Evolutionary conservation across 35 echinoderm and acorn worm genomes (phyloP), one percentile per base, ranked within the genome.

Genomic region (Stichopus chloronotus): DNA sequence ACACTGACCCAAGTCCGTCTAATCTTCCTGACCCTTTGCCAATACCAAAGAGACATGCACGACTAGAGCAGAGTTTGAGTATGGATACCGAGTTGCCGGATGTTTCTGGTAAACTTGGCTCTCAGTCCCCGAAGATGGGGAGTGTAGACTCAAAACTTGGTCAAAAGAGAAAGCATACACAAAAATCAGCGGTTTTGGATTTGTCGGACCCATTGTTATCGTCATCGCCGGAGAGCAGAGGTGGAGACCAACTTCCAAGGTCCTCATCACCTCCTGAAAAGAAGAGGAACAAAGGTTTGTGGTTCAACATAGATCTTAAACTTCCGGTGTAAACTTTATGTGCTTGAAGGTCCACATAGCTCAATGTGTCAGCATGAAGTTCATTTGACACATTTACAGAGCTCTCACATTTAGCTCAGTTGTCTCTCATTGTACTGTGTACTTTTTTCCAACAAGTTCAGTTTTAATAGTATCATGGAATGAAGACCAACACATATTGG

Each of bases 261-360:
- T 59, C 90, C 76, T 79, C 91, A 84, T 97, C 96, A 78, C 96
- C 96, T 20, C 96, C 96, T 77, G 96, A 97, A 60, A 97, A 97
- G 88, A 97, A 95, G 63, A 92, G 94, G 30, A 94, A 93, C 59
- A 95, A 94, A 97, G 96, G 96, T 95, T 92, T 80, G 95, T 71
- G 19, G 69, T 65, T 65, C 9, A 3, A 43, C 30, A 43, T 43
- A 43, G 30, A 43, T 43, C 30, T 43, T 43, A 43, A 43, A 43
- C 30, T 43, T 43, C 0, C 0, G 30, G 30, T 43, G 30, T 43
- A 43, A 43, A 0, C 0, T 43, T 43, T 43, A 43, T 43, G 30
- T 43, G 30, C 30, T 43, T 43, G 30, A 43, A 43, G 30, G 30
- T 43, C 3, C 30, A 43, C 30, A 43, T 43, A 43, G 30, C 30